phyloP scores from a whole-genome alignment of 2,797 vertebrate species.

The Champsocephalus esox region DNA sequence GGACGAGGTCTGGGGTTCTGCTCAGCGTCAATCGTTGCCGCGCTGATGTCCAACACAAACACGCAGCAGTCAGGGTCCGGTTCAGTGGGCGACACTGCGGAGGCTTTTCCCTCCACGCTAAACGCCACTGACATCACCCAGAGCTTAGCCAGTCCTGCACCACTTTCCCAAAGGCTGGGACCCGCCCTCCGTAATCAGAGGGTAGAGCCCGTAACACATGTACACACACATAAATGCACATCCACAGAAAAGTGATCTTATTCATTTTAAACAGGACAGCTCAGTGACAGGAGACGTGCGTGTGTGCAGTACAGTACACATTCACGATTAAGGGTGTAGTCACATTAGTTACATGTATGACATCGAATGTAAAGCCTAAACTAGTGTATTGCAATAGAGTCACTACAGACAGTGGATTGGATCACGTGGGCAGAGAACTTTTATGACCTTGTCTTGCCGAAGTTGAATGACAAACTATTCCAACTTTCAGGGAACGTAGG shows the following conservation, averaged over 20 bases:
- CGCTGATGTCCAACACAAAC: constrained; percentile 77
- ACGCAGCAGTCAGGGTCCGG: constrained; percentile 64
- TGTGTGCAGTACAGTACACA: background rate
- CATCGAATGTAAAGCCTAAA: background rate
- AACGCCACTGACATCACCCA: constrained; percentile 68
- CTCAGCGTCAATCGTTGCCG: constrained; percentile 60
- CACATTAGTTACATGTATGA: constrained; percentile 3
- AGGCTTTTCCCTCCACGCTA: constrained; percentile 56
- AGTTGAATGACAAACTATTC: background rate
- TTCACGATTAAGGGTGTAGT: background rate
- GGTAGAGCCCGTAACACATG: constrained; percentile 46
- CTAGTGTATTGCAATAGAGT: constrained; percentile 11
- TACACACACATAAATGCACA: background rate
- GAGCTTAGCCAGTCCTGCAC: constrained; percentile 75
- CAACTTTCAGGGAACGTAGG: background rate
- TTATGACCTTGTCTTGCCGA: constrained; percentile 15
- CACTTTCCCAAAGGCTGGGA: constrained; percentile 64
- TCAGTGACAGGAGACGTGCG: constrained; percentile 37
- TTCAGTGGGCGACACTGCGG: constrained; percentile 45
- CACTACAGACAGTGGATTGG: background rate
- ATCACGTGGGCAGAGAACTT: background rate
- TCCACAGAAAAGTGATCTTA: constrained; percentile 26
- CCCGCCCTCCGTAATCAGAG: constrained; percentile 69
- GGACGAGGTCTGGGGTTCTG: constrained; percentile 62
- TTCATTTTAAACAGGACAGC: constrained; percentile 28